Percentiles rank a stretch among this genome's conserved stretches.
Conservation (phyloP, 2,797 vertebrate species). For the Pteropus rufus region DNA sequence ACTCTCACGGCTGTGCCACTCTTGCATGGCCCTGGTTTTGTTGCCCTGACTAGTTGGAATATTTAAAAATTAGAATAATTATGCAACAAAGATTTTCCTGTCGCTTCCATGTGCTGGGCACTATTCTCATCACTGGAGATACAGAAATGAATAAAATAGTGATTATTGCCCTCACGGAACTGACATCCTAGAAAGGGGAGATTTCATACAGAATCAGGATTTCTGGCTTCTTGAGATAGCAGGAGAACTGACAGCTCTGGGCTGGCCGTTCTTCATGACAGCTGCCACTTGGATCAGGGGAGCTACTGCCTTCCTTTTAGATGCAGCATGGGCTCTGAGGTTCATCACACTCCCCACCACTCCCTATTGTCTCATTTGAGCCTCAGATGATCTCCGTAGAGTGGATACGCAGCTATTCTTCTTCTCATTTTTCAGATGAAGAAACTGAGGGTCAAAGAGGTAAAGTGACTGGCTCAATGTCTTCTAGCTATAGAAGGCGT, state of each 20-base stretch:
- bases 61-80: not conserved
- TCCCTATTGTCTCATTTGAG: not conserved
- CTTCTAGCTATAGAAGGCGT: not conserved
- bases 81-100: not conserved
- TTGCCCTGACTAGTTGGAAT: not conserved
- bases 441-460: not conserved
- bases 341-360: not conserved
- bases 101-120: not conserved
- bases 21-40: not conserved
- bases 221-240: not conserved
- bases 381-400: not conserved
- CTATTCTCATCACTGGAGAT: not conserved
- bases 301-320: not conserved
- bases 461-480: not conserved
- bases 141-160: not conserved
- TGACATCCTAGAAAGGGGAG: not conserved
- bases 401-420: no score
- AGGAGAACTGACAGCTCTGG: not conserved
- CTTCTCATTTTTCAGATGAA: not conserved
- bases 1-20: accelerated
- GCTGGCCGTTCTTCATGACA: not conserved
- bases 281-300: not conserved
- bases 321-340: not conserved
- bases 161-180: not conserved
- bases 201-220: not conserved